Evolutionary conservation across 2,797 vertebrate genomes (phyloP), one percentile per base, ranked within the genome.

Genomic region (Phaenicophaeus curvirostris): DNA sequence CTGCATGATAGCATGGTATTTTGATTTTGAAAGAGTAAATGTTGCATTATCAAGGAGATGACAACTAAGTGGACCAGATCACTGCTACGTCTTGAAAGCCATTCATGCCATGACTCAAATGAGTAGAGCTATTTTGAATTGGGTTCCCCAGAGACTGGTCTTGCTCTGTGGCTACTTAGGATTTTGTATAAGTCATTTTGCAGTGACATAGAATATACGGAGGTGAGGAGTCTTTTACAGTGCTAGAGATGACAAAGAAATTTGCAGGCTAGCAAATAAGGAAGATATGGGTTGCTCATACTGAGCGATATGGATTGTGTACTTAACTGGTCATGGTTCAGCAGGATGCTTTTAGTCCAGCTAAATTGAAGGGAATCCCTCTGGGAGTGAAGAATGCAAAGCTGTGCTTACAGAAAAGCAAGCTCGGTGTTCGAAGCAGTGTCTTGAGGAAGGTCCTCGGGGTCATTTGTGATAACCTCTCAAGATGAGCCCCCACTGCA

Each of bases 291-390:
- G 59, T 71, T 95, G 23, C 72, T 89, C 77, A 94, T 48, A 69
- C 33, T 61, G 87, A 93, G 88, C 93, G 72, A 83, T 95, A 94
- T 90, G 75, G 90, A 96, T 94, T 35, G 5, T 59, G 71, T 92
- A 61, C 74, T 95, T 94, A 89, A 67, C 85, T 90, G 92, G 90
- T 94, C 93, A 50, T 90, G 94, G 80, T 94, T 95, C 83, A 93
- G 80, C 51, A 88, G 77, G 83, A 93, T 90, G 96, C 95, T 95
- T 95, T 96, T 95, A 95, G 88, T 66, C 73, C 74, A 53, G 91
- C 63, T 90, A 90, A 95, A 94, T 73, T 82, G 93, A 93, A 94
- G 72, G 61, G 74, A 94, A 89, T 92, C 67, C 92, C 77, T 80
- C 44, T 58, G 93, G 94, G 93, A 89, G 41, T 24, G 61, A 82